Evolutionary conservation across 2,797 vertebrate species (phyloP), one percentile per base, ranked within the genome.

Genomic region (Spinus olivaceus): DNA sequence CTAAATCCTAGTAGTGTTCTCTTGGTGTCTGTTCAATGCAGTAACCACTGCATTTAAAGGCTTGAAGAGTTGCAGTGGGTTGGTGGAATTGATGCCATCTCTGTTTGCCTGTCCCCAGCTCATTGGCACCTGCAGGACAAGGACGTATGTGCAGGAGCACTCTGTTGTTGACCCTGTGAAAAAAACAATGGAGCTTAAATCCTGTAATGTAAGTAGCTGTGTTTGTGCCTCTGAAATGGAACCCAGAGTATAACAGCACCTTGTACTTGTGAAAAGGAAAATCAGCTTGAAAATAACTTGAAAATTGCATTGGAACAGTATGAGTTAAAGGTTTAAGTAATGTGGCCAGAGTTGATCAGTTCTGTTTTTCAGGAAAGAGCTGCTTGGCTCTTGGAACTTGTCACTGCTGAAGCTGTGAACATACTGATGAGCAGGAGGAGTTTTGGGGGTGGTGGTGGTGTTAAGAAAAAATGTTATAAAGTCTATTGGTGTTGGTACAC

Each of bases 141-240:
- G 97, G 96, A 99, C 99, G 0, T 99, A 99, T 3, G 96, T 99
- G 88, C 98, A 99, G 82, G 99, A 99, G 81, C 98, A 99, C 80
- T 99, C 99, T 1, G 93, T 99, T 39, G 99, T 99, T 73, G 99
- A 99, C 94, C 99, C 99, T 5, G 95, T 96, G 92, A 94, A 98
- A 90, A 99, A 98, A 81, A 98, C 97, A 10, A 99, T 99, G 91
- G 99, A 99, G 90, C 98, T 99, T 21, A 98, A 99, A 83, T 99
- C 99, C 7, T 96, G 98, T 73, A 99, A 99, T 94, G 99, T 99
- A 96, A 99, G 99, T 98, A 49, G 30, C 24, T 70, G n/a, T 63
- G 51, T 89, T 41, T 65, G 39, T 81, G 65, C 32, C 17, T 4
- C 20, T 84, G 32, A 51, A 32, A 18, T 19, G 53, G 46, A 20